Evolutionary conservation across 2,888 invertebrate species (phyloP).

Genomic region (Cryptocheilus praepositus): DNA sequence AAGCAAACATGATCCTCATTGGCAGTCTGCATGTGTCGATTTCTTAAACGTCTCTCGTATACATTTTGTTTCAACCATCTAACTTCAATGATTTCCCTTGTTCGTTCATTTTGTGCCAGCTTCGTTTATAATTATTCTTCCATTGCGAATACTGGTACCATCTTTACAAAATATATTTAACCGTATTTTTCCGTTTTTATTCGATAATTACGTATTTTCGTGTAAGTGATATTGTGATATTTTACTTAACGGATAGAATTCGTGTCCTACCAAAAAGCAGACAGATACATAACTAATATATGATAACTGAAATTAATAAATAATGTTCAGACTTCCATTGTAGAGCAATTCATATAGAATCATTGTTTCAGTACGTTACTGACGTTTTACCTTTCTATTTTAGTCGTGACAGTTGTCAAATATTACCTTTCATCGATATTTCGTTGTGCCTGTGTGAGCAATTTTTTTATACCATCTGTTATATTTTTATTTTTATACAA

Average conservation of each 20-base stretch:
- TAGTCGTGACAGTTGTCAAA: too few relatives aligned
- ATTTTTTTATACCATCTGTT: too few relatives aligned
- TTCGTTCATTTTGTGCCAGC: not conserved
- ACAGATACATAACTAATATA: constrained; percentile 41
- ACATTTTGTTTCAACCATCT: not conserved
- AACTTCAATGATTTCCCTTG: not conserved
- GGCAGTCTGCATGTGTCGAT: constrained; percentile 3
- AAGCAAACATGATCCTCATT: constrained; percentile 26
- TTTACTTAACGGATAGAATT: not conserved
- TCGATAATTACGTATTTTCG: too few relatives aligned
- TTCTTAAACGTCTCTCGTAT: not conserved
- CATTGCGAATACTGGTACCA: not conserved
- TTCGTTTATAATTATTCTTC: not conserved
- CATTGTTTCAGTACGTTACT: not conserved
- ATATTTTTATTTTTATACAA: too few relatives aligned
- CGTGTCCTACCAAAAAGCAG: constrained; percentile 22
- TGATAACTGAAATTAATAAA: too few relatives aligned
- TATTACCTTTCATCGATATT: too few relatives aligned
- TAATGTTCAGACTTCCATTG: not conserved
- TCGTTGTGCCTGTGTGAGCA: too few relatives aligned
- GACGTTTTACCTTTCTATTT: too few relatives aligned
- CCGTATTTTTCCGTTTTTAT: too few relatives aligned
- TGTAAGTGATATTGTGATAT: too few relatives aligned
- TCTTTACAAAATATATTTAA: not conserved
- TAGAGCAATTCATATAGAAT: not conserved